Evolutionary conservation across 2,888 invertebrate species (phyloP).

Genomic region (Thumatha senex): DNA sequence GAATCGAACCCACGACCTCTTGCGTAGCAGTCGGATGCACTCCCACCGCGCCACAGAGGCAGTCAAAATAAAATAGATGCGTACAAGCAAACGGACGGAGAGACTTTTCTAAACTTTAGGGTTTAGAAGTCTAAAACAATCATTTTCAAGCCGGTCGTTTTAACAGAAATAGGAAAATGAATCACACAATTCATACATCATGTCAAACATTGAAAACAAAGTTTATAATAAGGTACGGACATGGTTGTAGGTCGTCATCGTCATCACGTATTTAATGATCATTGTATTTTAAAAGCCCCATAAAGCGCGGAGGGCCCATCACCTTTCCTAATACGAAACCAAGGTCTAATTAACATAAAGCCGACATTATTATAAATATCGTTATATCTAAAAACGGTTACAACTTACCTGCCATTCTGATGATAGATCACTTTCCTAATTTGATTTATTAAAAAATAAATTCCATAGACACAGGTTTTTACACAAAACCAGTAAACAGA

Average conservation of each 20-base stretch:
- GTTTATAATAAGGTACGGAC: slow-evolving; percentile 2
- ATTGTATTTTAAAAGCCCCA: slow-evolving; percentile 30
- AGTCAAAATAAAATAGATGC: no score
- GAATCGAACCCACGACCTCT: no score
- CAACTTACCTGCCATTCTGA: slow-evolving; percentile 37
- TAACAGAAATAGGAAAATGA: slow-evolving; percentile 7
- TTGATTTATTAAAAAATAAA: slow-evolving; percentile 13
- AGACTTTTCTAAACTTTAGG: no score
- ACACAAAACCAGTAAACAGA: slow-evolving; percentile 48
- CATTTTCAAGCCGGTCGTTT: background rate
- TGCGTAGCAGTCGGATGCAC: no score
- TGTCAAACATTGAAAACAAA: slow-evolving; percentile 7
- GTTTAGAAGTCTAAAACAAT: background rate
- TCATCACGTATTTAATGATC: slow-evolving; percentile 25
- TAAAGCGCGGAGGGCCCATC: slow-evolving; percentile 23
- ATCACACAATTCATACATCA: background rate
- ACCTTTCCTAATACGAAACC: slow-evolving; percentile 33
- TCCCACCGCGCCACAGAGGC: no score
- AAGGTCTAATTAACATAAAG: slow-evolving; percentile 29
- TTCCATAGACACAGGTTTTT: slow-evolving; percentile 42
- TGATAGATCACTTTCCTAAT: slow-evolving; percentile 19
- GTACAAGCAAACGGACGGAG: no score
- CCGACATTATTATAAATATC: slow-evolving; percentile 17
- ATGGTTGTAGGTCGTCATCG: slow-evolving; percentile 8
- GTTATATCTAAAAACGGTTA: slow-evolving; percentile 16